Conservation (phyloP, 2,888 invertebrate species). For the Marronus borbonicus region DNA sequence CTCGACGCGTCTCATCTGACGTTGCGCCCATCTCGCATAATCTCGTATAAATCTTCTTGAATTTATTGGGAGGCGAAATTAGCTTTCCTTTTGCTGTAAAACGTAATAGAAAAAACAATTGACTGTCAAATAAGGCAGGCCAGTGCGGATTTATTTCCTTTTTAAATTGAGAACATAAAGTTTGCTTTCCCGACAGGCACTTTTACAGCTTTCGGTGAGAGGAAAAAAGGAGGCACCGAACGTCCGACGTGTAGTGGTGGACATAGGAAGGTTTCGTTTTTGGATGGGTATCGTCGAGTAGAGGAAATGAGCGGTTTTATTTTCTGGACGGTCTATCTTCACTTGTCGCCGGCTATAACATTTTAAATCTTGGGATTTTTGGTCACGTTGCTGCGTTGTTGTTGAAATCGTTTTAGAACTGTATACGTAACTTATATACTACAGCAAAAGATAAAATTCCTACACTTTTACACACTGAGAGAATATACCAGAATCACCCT, state of each 20-base stretch:
- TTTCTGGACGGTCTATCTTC: slow-evolving; percentile 12
- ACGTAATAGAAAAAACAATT: slow-evolving; percentile 49
- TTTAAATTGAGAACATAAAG: slow-evolving; percentile 47
- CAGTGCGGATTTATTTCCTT: slow-evolving; percentile 45
- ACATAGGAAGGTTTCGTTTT: neutral
- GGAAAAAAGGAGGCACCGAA: neutral
- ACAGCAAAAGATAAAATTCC: too few species aligned
- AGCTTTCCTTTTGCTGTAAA: slow-evolving; percentile 47
- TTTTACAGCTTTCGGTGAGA: slow-evolving; percentile 14
- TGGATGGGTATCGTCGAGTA: neutral
- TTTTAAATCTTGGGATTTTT: slow-evolving; percentile 13
- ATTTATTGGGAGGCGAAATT: slow-evolving; percentile 49
- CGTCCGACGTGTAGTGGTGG: neutral
- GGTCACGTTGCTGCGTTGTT: neutral
- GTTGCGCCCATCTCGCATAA: slow-evolving; percentile 34
- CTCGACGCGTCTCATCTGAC: slow-evolving; percentile 18
- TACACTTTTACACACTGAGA: too few species aligned
- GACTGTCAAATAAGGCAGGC: slow-evolving; percentile 50
- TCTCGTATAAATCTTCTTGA: slow-evolving; percentile 43
- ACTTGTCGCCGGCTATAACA: slow-evolving; percentile 11
- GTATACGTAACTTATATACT: too few species aligned
- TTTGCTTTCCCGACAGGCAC: slow-evolving; percentile 34
- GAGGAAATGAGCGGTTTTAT: slow-evolving; percentile 17
- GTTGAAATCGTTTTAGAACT: too few species aligned
- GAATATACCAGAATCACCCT: too few species aligned